These are phyloP conservation scores for Trisateles emortualis DNA, from an alignment of 2,888 invertebrate species.

Conservation along the genomic window DNA sequence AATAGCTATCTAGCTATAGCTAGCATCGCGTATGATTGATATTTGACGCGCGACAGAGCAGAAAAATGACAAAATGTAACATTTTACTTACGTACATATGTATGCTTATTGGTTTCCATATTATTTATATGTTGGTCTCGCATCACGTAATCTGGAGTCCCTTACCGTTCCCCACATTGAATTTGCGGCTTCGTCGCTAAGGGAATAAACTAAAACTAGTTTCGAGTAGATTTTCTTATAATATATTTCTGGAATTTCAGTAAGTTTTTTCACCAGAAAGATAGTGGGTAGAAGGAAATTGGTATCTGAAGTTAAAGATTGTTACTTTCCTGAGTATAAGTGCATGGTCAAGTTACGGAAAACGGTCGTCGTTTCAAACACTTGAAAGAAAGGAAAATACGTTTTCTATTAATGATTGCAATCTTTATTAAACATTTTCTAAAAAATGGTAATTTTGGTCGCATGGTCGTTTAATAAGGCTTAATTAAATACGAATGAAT, in stretches of 20 bases:
- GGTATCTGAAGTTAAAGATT: not conserved
- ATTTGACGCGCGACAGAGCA: slow-evolving; percentile 14
- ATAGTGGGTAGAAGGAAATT: not conserved
- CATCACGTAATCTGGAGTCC: slow-evolving; percentile 6
- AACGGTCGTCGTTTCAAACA: slow-evolving; percentile 11
- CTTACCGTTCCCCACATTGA: slow-evolving; percentile 4
- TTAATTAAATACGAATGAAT: too few species aligned
- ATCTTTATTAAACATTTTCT: not conserved
- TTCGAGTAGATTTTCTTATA: not conserved
- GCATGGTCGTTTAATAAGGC: too few species aligned
- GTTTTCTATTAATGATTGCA: not conserved
- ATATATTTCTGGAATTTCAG: not conserved
- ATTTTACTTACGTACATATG: slow-evolving; percentile 9
- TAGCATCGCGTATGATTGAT: slow-evolving; percentile 15
- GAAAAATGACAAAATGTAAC: slow-evolving; percentile 19
- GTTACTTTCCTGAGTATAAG: slow-evolving; percentile 2
- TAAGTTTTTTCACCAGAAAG: not conserved
- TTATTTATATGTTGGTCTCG: slow-evolving; percentile 8
- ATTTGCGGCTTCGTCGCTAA: slow-evolving; percentile 7
- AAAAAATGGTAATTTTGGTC: too few species aligned
- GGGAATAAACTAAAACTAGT: slow-evolving; percentile 13
- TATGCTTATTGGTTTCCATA: slow-evolving; percentile 19
- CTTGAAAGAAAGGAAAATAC: slow-evolving; percentile 1
- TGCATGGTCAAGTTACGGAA: not conserved
- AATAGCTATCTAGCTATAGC: too few species aligned